A percentile compares a stretch with the other conserved stretches of the same genome.
phyloP scores from a whole-genome alignment of 2,888 invertebrate species.

The Caenorhabditis sp. region DNA sequence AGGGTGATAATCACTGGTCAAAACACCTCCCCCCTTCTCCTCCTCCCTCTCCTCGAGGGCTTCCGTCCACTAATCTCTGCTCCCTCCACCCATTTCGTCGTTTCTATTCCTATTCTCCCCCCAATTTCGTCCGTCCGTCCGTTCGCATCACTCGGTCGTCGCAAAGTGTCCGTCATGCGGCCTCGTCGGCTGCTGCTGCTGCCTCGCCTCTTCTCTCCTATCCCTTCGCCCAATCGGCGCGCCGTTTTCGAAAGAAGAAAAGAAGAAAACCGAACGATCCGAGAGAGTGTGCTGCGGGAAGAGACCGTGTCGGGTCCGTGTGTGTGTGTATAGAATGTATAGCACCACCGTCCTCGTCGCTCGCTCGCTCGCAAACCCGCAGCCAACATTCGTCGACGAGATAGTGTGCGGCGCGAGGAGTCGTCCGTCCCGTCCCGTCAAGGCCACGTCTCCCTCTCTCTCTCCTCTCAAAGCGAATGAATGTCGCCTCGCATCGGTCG shows the following conservation, averaged over 20 bases:
- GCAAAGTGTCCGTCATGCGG: neutral
- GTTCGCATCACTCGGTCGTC: neutral
- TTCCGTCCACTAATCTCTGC: no score
- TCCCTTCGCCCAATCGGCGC: neutral
- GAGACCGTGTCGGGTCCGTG: neutral
- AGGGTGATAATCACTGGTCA: no score
- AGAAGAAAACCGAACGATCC: neutral
- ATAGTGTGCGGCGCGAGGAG: slow-evolving; percentile 16
- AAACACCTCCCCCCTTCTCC: no score
- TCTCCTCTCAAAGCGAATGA: neutral
- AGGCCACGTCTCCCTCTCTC: no score
- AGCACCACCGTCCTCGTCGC: neutral
- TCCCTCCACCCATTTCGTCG: no score
- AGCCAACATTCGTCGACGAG: neutral
- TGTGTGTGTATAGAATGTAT: slow-evolving; percentile 48
- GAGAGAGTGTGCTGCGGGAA: neutral
- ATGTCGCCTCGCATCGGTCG: neutral
- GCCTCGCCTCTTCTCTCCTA: neutral
- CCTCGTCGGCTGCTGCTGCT: neutral
- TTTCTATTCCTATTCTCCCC: no score
- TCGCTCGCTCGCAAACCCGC: neutral
- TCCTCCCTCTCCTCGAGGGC: no score
- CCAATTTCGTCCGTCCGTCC: neutral
- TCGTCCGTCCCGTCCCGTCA: neutral
- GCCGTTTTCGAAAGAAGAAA: neutral